Evolutionary conservation across 2,888 invertebrate genomes (phyloP).

Genomic region (Drosophila sordidapex): DNA sequence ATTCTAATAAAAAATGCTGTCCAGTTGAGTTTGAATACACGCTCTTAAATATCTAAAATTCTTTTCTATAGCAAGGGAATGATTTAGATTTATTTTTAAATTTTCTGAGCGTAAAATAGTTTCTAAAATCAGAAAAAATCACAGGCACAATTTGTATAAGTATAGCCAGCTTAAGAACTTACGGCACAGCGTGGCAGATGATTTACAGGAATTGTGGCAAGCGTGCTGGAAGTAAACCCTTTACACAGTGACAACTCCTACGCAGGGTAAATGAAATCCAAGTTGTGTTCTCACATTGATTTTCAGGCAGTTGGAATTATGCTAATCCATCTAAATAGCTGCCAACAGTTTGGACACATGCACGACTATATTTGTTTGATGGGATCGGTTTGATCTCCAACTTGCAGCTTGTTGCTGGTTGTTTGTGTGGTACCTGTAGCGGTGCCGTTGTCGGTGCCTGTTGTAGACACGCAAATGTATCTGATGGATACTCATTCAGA

Average conservation of each 20-base stretch:
- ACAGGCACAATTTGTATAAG: background rate
- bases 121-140: background rate
- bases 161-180: slow-evolving; percentile 15
- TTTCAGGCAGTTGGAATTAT: slow-evolving; percentile 65
- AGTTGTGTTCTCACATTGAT: slow-evolving; percentile 70
- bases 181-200: slow-evolving; percentile 26
- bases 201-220: slow-evolving; percentile 8
- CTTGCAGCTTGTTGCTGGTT: slow-evolving; percentile 12
- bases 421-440: slow-evolving; percentile 18
- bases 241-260: slow-evolving; percentile 40
- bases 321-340: slow-evolving; percentile 80
- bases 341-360: slow-evolving; percentile 74
- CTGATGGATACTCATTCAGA: slow-evolving; percentile 58
- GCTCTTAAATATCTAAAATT: background rate
- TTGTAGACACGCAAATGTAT: slow-evolving; percentile 54
- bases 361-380: slow-evolving; percentile 70
- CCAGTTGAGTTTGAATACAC: background rate
- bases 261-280: slow-evolving; percentile 27
- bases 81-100: background rate
- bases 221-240: slow-evolving; percentile 31
- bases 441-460: slow-evolving; percentile 36
- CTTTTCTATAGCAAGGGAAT: background rate
- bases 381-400: slow-evolving; percentile 50
- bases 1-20: background rate
- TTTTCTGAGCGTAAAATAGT: background rate